Conservation (phyloP, 37 sponge, comb jelly and placozoan species). For the Cliona cf. orientalis region DNA sequence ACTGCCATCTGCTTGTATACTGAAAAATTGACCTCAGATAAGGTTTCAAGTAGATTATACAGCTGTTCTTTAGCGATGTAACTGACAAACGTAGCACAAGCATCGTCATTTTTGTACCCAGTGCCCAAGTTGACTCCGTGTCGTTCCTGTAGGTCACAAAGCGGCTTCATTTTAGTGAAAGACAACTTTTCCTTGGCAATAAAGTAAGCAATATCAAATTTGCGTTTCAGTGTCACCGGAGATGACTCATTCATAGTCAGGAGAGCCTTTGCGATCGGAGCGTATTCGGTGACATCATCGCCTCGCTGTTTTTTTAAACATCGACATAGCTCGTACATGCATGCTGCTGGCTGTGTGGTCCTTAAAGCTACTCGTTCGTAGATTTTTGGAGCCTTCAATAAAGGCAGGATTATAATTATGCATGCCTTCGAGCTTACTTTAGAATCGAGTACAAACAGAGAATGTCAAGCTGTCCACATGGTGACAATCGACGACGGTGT, state of each 20-base stretch:
- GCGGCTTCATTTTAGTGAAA: slow-evolving; percentile 44
- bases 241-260: background rate
- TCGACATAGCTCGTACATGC: slow-evolving; percentile 35
- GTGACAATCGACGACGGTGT: background rate
- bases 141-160: slow-evolving; percentile 41
- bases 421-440: slow-evolving; percentile 4
- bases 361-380: slow-evolving; percentile 24
- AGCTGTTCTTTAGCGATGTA: slow-evolving; percentile 33
- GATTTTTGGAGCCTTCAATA: slow-evolving; percentile 49
- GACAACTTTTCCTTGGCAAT: slow-evolving; percentile 49
- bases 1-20: slow-evolving; percentile 42
- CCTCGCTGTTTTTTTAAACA: slow-evolving; percentile 19
- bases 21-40: slow-evolving; percentile 23
- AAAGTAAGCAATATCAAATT: slow-evolving; percentile 59
- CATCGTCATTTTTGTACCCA: slow-evolving; percentile 44
- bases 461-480: background rate
- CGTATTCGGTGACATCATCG: slow-evolving; percentile 9
- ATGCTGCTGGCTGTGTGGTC: slow-evolving; percentile 49
- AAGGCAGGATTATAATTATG: slow-evolving; percentile 43
- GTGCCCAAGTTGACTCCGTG: slow-evolving; percentile 56
- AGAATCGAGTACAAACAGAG: background rate
- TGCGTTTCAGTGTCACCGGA: slow-evolving; percentile 7
- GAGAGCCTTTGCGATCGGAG: slow-evolving; percentile 47
- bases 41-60: slow-evolving; percentile 4
- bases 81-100: slow-evolving; percentile 44